Base-by-base conservation (phyloP, 2,113 vertebrate species). In the Otolemur garnettii region DNA sequence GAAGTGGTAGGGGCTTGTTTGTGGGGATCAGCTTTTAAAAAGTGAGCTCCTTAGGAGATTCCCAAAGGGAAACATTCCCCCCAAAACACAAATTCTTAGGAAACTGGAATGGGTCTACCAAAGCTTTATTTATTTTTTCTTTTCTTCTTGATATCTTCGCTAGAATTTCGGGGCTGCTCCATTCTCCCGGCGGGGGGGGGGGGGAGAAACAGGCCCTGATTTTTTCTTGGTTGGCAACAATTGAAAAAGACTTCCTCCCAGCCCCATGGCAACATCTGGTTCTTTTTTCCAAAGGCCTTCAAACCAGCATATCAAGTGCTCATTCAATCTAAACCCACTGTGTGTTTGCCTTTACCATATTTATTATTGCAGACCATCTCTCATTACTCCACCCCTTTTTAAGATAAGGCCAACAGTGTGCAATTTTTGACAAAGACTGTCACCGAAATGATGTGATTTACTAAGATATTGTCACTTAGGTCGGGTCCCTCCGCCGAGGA, bases 381-480 rank as follows among this genome's bases (percentile, higher is more conserved):
- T 83, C 86, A 4, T 81, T 90, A 14, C 5, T 1, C 24, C 35
- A 3, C 8, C 12, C 28, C 50, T 77, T 57, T 59, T 64, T 42
- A 33, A 84, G 55, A 79, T 71, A 96, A 77, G 77, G 90, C 53
- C 91, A 94, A 91, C 30, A 28, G 64, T 93, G 81, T 95, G 93
- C 22, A 13, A 59, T 96, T 97, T 86, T 90, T 93, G 86, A 98
- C 77, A 98, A 93, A 97, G 97, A 98, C 97, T 91, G 85, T 98
- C 97, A 74, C 38, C 77, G 79, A 96, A 87, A 68, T 97, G 98
- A 98, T 92, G 96, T 96, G 94, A 97, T 99, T 98, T 98, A 98
- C 98, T 98, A 96, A 98, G 82, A 98, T 98, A 98, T 98, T 98
- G 97, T 96, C 95, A 98, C 98, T 98, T 98, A 97, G 91, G 98